A percentile compares a stretch with the other conserved stretches of the same genome.
These are phyloP conservation scores for Drosophila picticornis DNA, from an alignment of 2,888 invertebrate species.

Conservation along the genomic window DNA sequence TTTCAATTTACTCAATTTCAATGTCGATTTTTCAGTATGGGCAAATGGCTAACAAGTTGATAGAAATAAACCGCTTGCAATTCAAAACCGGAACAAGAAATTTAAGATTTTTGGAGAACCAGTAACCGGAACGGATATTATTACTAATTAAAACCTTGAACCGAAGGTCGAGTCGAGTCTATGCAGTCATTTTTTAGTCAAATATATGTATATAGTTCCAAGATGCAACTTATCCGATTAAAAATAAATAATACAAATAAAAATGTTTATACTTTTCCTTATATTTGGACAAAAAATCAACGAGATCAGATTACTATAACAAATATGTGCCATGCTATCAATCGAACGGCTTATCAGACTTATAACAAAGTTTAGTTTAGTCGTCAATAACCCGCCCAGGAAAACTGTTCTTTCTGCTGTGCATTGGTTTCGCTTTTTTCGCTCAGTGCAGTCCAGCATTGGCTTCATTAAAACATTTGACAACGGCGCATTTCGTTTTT, in stretches of 20 bases:
- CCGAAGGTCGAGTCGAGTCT: too few relatives aligned
- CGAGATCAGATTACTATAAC: neutral
- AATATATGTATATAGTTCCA: too few relatives aligned
- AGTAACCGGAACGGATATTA: too few relatives aligned
- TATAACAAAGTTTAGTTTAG: neutral
- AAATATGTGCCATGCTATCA: neutral
- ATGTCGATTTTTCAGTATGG: neutral
- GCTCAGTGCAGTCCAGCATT: conserved; percentile 23
- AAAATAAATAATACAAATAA: too few relatives aligned
- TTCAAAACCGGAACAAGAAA: neutral
- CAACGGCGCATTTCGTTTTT: conserved; percentile 64
- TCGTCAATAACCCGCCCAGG: neutral
- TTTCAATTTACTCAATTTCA: neutral
- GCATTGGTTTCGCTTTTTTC: neutral
- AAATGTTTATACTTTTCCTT: too few relatives aligned
- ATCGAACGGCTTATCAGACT: neutral
- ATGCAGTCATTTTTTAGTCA: too few relatives aligned
- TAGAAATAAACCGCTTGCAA: neutral
- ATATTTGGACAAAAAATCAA: neutral
- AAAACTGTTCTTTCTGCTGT: neutral
- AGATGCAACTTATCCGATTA: neutral
- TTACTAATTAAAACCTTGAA: too few relatives aligned
- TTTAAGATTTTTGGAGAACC: neutral
- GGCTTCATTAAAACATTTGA: conserved; percentile 70
- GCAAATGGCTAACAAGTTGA: neutral